Evolutionary conservation across 2,888 invertebrate species (phyloP), one percentile per base, ranked within the genome.

Genomic region (Brassicogethes aeneus): DNA sequence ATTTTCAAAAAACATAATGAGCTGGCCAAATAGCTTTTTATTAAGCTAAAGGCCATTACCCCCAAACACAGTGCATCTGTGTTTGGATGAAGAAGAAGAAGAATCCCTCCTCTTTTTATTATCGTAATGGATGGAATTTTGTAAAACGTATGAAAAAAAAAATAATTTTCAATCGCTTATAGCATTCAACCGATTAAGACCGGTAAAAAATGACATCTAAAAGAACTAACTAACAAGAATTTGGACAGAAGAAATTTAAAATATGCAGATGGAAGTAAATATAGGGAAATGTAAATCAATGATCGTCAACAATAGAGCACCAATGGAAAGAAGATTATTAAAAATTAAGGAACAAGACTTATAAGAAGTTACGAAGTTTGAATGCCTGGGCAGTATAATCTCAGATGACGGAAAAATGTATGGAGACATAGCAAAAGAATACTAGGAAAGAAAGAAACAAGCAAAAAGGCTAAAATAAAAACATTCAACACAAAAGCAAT

Each of bases 331-430:
- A 10, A 23, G 23, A 10, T 7, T 5, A 7, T 7, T 23, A 23
- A 10, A 23, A 23, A 23, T 23, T 23, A 23, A 10, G 10, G 23
- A 23, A 23, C 23, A 23, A 23, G 23, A 23, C 5, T 10, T 23
- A 10, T 5, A 23, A 10, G 23, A 7, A 10, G 23, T 23, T 7
- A 23, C 23, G n/a, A n/a, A 23, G 5, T 23, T 23, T 23, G 23
- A 23, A 23, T 23, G 10, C 10, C 23, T 23, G 5, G 23, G 23
- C 23, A 23, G 23, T 23, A 23, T 23, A 23, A 10, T 23, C 23
- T 7, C 23, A 10, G 39, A 40, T 40, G 39, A 40, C 35, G 45
- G 42, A 40, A 42, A 39, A 44, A 23, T 23, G 10, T 5, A 23
- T 23, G 23, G 7, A 10, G 23, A 23, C 10, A 7, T 23, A 23